Evolutionary conservation across 2,888 invertebrate genomes (phyloP).

Genomic region (Gymnosoma rotundatum): DNA sequence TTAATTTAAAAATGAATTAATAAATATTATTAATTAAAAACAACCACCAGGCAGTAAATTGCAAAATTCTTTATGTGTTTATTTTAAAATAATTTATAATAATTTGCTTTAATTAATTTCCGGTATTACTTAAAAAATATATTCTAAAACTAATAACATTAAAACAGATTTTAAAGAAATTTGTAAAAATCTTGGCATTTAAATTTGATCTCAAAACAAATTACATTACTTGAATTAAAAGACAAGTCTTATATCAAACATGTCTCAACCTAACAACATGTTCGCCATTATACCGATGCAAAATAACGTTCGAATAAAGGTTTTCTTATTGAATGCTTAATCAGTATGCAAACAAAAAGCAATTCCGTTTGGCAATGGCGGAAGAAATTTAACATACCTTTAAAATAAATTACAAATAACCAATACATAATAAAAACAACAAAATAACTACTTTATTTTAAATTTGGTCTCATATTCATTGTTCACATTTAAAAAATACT

Average conservation of each 20-base stretch:
- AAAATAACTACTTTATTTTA: neutral
- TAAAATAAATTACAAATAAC: no score
- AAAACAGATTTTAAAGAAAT: no score
- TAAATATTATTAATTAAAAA: no score
- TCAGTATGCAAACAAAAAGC: neutral
- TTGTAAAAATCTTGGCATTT: no score
- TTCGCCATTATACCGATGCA: neutral
- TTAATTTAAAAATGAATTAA: no score
- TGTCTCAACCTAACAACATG: conserved; percentile 18
- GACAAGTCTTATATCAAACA: neutral
- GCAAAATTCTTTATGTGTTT: neutral
- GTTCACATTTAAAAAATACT: neutral
- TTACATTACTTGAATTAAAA: neutral
- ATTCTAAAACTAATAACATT: no score
- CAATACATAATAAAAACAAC: neutral
- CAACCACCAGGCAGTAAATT: no score
- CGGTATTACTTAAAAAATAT: no score
- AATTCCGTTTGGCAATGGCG: neutral
- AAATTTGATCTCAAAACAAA: no score
- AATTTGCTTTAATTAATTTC: neutral
- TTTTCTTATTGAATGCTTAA: neutral
- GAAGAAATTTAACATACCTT: neutral
- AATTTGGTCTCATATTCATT: neutral
- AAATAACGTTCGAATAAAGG: neutral
- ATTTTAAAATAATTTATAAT: neutral